These are phyloP conservation scores for Dione vanillae DNA, from an alignment of 2,888 invertebrate species.

Conservation along the genomic window DNA sequence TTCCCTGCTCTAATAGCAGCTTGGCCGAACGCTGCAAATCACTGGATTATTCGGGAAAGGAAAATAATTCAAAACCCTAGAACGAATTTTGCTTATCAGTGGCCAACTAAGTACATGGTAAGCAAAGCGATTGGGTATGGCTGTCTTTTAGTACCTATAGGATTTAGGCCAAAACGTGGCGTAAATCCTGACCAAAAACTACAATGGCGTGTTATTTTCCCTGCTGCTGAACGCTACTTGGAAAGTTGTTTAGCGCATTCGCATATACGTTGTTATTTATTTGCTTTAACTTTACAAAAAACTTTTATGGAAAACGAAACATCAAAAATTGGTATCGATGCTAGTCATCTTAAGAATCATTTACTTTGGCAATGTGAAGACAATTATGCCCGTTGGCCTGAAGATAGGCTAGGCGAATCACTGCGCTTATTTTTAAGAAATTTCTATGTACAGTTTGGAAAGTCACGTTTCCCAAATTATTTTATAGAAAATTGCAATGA, in stretches of 20 bases:
- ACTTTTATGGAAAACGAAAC: conserved; percentile 88
- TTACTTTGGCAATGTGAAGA: conserved; percentile 92
- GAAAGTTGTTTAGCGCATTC: conserved; percentile 88
- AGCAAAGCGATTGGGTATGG: conserved; percentile 87
- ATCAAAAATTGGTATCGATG: conserved; percentile 86
- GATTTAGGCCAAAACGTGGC: conserved; percentile 86
- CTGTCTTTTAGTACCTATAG: conserved; percentile 88
- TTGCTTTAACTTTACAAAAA: conserved; percentile 88
- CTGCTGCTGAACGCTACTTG: conserved; percentile 89
- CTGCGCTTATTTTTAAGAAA: conserved; percentile 85
- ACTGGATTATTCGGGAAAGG: conserved; percentile 86
- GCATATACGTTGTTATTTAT: conserved; percentile 89
- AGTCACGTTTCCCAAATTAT: conserved; percentile 87
- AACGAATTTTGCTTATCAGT: conserved; percentile 85
- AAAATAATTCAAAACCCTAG: conserved; percentile 82
- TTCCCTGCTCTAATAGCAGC: conserved; percentile 88
- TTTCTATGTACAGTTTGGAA: conserved; percentile 86
- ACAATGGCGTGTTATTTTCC: conserved; percentile 92
- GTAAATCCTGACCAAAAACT: conserved; percentile 85
- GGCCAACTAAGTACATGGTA: conserved; percentile 88
- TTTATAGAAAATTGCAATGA: conserved; percentile 90
- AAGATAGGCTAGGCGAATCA: conserved; percentile 88
- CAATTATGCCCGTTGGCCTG: conserved; percentile 88
- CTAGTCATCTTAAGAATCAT: conserved; percentile 89
- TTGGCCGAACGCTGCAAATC: conserved; percentile 89